phyloP scores from a whole-genome alignment of 2,113 vertebrate species.

The Hippopotamus amphibius region DNA sequence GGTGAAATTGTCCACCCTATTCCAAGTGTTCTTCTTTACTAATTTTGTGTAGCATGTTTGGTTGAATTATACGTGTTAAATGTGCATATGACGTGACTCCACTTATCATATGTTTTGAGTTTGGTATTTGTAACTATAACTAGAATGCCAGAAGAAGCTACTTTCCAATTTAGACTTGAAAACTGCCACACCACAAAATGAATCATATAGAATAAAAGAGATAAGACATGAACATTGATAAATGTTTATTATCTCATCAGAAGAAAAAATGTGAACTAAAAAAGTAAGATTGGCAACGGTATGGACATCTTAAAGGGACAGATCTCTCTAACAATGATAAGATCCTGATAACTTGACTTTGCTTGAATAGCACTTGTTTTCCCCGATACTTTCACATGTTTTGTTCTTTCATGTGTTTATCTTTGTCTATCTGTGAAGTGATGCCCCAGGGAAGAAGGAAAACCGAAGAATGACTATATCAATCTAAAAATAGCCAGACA shows the following conservation, averaged over 20 bases:
- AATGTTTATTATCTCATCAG: slow-evolving; percentile 38
- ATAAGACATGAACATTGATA: not conserved
- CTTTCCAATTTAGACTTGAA: slow-evolving; percentile 44
- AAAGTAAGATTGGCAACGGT: not conserved
- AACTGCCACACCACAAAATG: slow-evolving; percentile 34
- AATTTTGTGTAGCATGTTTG: not conserved
- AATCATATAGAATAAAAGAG: slow-evolving; percentile 48
- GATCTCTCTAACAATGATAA: not conserved
- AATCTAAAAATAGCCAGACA: slow-evolving; percentile 4
- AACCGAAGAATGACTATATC: not conserved
- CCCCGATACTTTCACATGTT: not conserved
- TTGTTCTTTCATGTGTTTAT: not conserved
- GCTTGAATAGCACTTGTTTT: not conserved
- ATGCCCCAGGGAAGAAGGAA: not conserved
- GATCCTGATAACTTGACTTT: slow-evolving; percentile 13
- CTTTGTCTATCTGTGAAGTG: not conserved
- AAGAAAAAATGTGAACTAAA: slow-evolving; percentile 44
- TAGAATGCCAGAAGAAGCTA: slow-evolving; percentile 30
- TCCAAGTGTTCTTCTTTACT: slow-evolving; percentile 5
- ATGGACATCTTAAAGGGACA: not conserved
- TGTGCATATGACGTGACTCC: not conserved
- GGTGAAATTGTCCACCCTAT: not conserved
- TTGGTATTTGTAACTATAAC: slow-evolving; percentile 55
- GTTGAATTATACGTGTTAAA: slow-evolving; percentile 52
- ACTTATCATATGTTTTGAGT: slow-evolving; percentile 57